Evolutionary conservation across 2,113 vertebrate genomes (phyloP).

Genomic region (Otis tarda): DNA sequence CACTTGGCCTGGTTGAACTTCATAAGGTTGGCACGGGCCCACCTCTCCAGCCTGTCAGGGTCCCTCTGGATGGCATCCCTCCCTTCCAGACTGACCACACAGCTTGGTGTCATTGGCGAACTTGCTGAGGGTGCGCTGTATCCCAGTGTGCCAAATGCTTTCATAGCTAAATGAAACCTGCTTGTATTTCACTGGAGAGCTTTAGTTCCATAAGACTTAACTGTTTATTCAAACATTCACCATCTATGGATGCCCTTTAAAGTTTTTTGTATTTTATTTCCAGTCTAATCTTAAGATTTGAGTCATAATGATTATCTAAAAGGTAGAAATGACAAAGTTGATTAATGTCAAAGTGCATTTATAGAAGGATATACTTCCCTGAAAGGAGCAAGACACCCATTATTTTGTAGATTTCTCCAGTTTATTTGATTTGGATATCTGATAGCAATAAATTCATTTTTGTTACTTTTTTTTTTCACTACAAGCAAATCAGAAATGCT

Average conservation of each 20-base stretch:
- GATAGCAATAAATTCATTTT: constrained; percentile 12
- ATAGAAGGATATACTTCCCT: constrained; percentile 16
- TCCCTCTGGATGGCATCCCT: no score
- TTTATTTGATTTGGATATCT: constrained; percentile 61
- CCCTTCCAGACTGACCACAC: no score
- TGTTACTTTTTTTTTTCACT: background rate
- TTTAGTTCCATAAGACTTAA: background rate
- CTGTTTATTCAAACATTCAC: background rate
- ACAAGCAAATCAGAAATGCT: background rate
- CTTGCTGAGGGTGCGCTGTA: no score
- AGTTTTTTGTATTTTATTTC: background rate
- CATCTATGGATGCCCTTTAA: background rate
- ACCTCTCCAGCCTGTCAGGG: no score
- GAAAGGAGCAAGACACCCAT: constrained; percentile 14
- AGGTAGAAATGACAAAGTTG: background rate
- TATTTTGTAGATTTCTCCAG: constrained; percentile 48
- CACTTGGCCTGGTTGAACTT: no score
- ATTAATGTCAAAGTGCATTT: constrained; percentile 41
- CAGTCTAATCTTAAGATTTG: constrained; percentile 1
- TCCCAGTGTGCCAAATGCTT: background rate
- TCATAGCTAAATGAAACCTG: background rate
- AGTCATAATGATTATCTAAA: constrained; percentile 10
- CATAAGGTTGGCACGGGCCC: no score
- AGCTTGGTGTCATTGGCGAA: no score
- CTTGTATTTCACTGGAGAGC: background rate